These are phyloP conservation scores for Eledone cirrhosa DNA, from an alignment of 2,888 invertebrate species.

Conservation along the genomic window DNA sequence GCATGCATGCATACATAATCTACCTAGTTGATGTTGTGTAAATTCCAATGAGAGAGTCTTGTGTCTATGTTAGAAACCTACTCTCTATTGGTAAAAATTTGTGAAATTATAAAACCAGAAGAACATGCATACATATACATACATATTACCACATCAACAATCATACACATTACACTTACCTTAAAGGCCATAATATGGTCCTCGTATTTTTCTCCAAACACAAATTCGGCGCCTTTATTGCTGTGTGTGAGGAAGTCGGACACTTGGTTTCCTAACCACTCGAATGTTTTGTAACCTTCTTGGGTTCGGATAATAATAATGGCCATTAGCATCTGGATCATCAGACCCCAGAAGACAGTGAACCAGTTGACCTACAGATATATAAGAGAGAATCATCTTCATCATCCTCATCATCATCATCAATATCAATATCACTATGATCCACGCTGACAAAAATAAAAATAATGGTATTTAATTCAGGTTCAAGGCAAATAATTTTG, in stretches of 20 bases:
- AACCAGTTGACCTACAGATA: constrained; percentile 72
- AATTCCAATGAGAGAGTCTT: no score
- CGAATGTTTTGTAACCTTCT: constrained; percentile 73
- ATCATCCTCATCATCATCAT: not conserved
- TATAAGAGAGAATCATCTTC: not conserved
- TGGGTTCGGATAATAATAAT: constrained; percentile 58
- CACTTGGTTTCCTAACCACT: constrained; percentile 77
- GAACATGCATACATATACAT: no score
- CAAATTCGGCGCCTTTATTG: constrained; percentile 82
- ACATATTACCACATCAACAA: no score
- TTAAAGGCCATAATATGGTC: constrained; percentile 83
- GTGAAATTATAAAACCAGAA: no score
- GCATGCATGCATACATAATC: no score
- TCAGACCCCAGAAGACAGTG: constrained; percentile 81
- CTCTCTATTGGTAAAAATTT: no score
- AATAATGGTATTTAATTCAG: no score
- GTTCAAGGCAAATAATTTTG: no score
- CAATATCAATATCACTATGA: no score
- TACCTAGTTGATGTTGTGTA: no score
- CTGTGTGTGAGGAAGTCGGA: constrained; percentile 83
- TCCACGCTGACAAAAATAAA: not conserved
- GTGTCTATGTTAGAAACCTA: no score
- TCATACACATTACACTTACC: constrained; percentile 70
- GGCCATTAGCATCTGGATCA: constrained; percentile 81
- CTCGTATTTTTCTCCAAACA: constrained; percentile 74